phyloP scores from a whole-genome alignment of 2,797 vertebrate genomes.

The Pygocentrus nattereri region DNA sequence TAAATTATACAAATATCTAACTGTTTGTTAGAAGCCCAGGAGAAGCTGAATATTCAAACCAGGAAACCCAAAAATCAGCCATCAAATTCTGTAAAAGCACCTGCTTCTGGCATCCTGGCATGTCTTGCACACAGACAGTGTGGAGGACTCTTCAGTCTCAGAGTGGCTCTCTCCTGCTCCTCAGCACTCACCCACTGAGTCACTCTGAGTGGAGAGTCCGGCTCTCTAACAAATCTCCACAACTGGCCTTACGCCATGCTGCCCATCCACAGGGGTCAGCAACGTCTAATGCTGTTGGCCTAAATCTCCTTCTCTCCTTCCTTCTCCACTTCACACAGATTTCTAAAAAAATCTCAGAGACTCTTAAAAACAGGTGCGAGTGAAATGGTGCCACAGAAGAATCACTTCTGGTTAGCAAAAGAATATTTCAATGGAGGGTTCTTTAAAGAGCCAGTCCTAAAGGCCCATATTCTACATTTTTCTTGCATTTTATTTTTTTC shows the following conservation, averaged over 20 bases:
- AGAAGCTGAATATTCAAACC: conserved; percentile 17
- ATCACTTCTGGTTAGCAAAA: not conserved
- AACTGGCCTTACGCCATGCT: conserved; percentile 16
- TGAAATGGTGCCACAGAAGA: not conserved
- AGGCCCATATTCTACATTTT: no score
- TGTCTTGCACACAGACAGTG: not conserved
- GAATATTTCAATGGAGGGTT: not conserved
- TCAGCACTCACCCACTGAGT: conserved; percentile 8
- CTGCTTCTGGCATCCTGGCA: not conserved
- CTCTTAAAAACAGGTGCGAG: not conserved
- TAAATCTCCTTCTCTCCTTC: not conserved
- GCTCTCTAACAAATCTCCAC: conserved; percentile 20
- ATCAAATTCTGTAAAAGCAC: not conserved
- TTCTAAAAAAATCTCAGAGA: not conserved
- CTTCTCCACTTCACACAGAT: not conserved
- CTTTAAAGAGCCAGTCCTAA: not conserved
- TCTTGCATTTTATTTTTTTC: no score
- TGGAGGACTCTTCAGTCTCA: conserved; percentile 3
- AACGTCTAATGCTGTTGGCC: not conserved
- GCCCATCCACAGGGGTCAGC: conserved; percentile 11
- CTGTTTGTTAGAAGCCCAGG: conserved; percentile 22
- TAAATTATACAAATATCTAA: conserved; percentile 19
- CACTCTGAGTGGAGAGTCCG: not conserved
- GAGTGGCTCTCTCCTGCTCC: not conserved
- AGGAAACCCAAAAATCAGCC: not conserved